phyloP scores from a whole-genome alignment of 2,113 vertebrate species.

The Engraulis encrasicolus region DNA sequence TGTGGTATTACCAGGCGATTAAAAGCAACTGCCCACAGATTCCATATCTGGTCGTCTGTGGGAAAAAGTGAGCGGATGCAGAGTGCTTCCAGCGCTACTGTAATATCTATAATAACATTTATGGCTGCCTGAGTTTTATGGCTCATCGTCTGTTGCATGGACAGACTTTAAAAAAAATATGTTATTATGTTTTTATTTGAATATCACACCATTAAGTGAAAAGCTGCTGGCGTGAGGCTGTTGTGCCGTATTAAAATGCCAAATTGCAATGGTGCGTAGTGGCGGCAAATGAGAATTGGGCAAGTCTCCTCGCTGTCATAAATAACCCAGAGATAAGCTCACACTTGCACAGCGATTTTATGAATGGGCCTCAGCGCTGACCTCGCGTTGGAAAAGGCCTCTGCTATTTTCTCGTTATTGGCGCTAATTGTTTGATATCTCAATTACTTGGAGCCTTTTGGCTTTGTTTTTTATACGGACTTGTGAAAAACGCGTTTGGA shows the following conservation, averaged over 20 bases:
- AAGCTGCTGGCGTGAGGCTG: conserved; percentile 27
- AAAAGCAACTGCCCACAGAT: conserved; percentile 43
- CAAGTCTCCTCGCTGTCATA: conserved; percentile 39
- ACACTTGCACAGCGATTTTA: conserved; percentile 25
- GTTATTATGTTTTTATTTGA: conserved; percentile 35
- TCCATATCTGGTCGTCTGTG: conserved; percentile 27
- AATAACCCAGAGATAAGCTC: conserved; percentile 40
- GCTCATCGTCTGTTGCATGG: conserved; percentile 33
- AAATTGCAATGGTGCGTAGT: conserved; percentile 16
- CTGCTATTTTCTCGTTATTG: conserved; percentile 26
- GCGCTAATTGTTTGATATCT: not conserved
- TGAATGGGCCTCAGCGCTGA: conserved; percentile 31
- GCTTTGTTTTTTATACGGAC: not conserved
- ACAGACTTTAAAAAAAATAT: no score
- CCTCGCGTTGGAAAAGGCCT: conserved; percentile 37
- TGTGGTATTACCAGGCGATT: conserved; percentile 53
- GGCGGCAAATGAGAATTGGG: conserved; percentile 34
- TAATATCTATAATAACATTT: conserved; percentile 54
- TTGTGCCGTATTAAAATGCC: conserved; percentile 30
- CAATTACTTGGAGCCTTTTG: not conserved
- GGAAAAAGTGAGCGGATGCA: conserved; percentile 1
- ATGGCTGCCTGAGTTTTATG: conserved; percentile 39
- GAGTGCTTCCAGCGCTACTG: conserved; percentile 38
- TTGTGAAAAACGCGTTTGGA: not conserved
- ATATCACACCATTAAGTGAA: conserved; percentile 45